Base-by-base conservation (phyloP, 1,140 invertebrate genomes). In the Saxidomus purpurata region DNA sequence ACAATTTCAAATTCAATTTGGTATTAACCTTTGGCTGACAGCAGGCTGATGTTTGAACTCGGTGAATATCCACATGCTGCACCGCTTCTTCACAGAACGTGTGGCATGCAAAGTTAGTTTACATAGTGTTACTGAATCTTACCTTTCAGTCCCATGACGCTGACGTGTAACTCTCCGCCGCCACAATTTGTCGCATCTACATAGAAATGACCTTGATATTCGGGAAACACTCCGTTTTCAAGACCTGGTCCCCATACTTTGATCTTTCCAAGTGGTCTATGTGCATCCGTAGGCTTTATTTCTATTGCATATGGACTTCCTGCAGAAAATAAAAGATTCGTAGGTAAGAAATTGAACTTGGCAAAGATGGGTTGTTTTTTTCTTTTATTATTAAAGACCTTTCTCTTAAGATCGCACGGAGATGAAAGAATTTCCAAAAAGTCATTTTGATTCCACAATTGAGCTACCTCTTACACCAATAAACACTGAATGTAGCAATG, bases 161-260 rank as follows among this genome's bases (percentile, higher is more conserved):
- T 97, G 28, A 99, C 99, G 0, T 99, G 99, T 1, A 95, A 86
- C 52, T 94, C 93, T 28, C 94, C 94, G 19, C 99, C 98, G 19
- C 99, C 99, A 0, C 99, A 99, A 76, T 99, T 99, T 91, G 98
- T 97, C 0, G 99, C 99, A 95, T 99, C 99, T 95, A 99, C 99
- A 86, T 99, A 98, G 95, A 99, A 99, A 83, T 98, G 97, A 25
- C 98, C 98, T 95, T 99, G 98, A 96, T 99, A 99, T 17, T 98
- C 98, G 22, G 98, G 98, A 36, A 99, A 96, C 19, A 99, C 98
- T 15, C 99, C 99, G 69, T 88, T 90, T 94, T 99, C 98, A 82
- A 99, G 98, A 31, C 99, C 99, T 38, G 99, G 98, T 0, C 99
- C 99, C 96, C 98, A 99, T 1, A 95, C 94, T 40, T 89, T 88